phyloP scores from a whole-genome alignment of 2,113 vertebrate species.

The Marcusenius ussheri region DNA sequence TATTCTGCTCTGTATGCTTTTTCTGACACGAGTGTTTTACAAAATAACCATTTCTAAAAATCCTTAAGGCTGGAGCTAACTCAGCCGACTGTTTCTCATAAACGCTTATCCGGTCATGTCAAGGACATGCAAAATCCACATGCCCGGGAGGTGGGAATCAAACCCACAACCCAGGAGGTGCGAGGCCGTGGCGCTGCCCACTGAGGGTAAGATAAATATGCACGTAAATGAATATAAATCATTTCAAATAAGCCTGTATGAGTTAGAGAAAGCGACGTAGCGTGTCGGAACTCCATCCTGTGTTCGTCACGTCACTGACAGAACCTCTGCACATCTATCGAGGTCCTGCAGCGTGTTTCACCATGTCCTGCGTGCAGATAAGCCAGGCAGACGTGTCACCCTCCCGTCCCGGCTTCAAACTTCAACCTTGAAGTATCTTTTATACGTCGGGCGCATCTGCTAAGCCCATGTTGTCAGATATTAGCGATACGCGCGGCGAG shows the following conservation, averaged over 20 bases:
- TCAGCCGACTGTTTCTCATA: background rate
- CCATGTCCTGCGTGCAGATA: background rate
- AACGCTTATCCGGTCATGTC: background rate
- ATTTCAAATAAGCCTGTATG: background rate
- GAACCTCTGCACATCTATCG: background rate
- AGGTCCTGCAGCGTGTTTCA: background rate
- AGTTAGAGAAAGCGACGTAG: background rate
- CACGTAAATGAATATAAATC: background rate
- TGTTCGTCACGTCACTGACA: background rate
- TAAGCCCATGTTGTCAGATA: constrained; percentile 27
- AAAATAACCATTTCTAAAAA: background rate
- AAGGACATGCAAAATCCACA: background rate
- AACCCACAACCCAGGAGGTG: background rate
- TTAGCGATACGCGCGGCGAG: constrained; percentile 23
- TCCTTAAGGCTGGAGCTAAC: background rate
- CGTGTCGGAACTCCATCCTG: background rate
- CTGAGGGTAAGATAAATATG: background rate
- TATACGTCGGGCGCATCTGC: constrained; percentile 28
- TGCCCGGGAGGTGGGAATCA: background rate
- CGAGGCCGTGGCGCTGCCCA: background rate
- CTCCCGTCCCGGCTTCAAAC: background rate
- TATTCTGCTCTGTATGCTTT: background rate
- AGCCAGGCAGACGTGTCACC: background rate
- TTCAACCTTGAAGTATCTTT: constrained; percentile 18
- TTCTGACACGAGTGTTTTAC: background rate